Evolutionary conservation across 2,797 vertebrate species (phyloP).

Genomic region (Poecilia picta): DNA sequence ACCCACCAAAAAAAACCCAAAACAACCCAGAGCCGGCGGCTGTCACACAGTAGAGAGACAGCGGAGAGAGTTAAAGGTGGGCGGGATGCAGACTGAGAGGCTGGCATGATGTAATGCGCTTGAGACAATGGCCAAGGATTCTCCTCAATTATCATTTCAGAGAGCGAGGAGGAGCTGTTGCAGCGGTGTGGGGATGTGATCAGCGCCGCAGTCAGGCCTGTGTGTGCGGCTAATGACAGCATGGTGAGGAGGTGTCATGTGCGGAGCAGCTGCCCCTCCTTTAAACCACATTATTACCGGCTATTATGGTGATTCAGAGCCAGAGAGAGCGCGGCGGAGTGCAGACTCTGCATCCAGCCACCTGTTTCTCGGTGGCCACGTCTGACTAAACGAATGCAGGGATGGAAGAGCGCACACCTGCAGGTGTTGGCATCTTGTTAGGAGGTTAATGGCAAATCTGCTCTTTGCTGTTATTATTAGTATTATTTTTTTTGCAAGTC

Average conservation of each 20-base stretch:
- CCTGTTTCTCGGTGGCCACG: slow-evolving; percentile 10
- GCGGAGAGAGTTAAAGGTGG: slow-evolving; percentile 83
- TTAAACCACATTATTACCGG: slow-evolving; percentile 66
- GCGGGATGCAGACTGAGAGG: slow-evolving; percentile 85
- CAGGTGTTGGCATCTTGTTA: slow-evolving; percentile 19
- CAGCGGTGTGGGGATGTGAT: slow-evolving; percentile 43
- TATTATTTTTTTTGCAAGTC: slow-evolving; percentile 14
- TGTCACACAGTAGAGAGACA: slow-evolving; percentile 66
- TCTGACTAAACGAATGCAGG: slow-evolving; percentile 25
- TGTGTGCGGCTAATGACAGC: slow-evolving; percentile 33
- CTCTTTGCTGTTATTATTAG: slow-evolving; percentile 19
- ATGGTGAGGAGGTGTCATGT: slow-evolving; percentile 59
- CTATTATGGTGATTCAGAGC: slow-evolving; percentile 51
- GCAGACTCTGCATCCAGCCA: slow-evolving; percentile 10
- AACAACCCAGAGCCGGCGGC: slow-evolving; percentile 19
- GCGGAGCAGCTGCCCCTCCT: slow-evolving; percentile 67
- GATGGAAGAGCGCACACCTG: slow-evolving; percentile 17
- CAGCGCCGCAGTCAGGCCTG: slow-evolving; percentile 47
- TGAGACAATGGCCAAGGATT: slow-evolving; percentile 96
- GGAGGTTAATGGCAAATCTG: slow-evolving; percentile 20
- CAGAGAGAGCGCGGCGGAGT: slow-evolving; percentile 21
- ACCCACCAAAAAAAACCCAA: too few relatives aligned
- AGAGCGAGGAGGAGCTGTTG: slow-evolving; percentile 57
- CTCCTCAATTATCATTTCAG: slow-evolving; percentile 81
- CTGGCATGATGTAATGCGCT: slow-evolving; percentile 92